These are phyloP conservation scores for Dendroctonus ponderosae DNA, from an alignment of 1,140 invertebrate species.

Conservation along the genomic window DNA sequence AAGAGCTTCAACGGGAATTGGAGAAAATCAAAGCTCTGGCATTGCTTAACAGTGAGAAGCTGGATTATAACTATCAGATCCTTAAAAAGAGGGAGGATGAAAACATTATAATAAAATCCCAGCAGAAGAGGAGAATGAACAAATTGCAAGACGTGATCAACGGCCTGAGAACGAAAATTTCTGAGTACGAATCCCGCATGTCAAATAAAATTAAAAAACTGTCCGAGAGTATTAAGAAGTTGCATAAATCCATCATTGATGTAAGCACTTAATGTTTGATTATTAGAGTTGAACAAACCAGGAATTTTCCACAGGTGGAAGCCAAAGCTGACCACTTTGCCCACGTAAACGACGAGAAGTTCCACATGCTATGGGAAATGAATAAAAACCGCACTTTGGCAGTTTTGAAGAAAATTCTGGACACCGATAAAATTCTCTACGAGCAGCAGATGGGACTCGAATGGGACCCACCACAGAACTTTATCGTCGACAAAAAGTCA, in stretches of 20 bases:
- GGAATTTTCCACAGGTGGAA: slow-evolving; percentile 54
- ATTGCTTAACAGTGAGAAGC: slow-evolving; percentile 78
- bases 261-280: slow-evolving; percentile 24
- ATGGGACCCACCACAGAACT: slow-evolving; percentile 53
- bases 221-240: slow-evolving; percentile 60
- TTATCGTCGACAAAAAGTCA: slow-evolving; percentile 36
- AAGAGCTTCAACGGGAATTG: slow-evolving; percentile 73
- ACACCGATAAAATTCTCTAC: slow-evolving; percentile 64
- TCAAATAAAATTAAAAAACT: slow-evolving; percentile 39
- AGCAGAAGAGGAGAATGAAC: slow-evolving; percentile 79
- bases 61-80: slow-evolving; percentile 84
- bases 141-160: slow-evolving; percentile 73
- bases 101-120: slow-evolving; percentile 76
- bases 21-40: slow-evolving; percentile 71
- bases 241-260: slow-evolving; percentile 64
- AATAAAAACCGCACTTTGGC: slow-evolving; percentile 62
- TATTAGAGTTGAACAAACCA: not conserved
- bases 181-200: slow-evolving; percentile 59
- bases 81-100: slow-evolving; percentile 83
- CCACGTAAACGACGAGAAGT: slow-evolving; percentile 58
- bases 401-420: slow-evolving; percentile 59
- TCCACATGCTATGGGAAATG: slow-evolving; percentile 61
- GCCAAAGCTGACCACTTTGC: slow-evolving; percentile 67
- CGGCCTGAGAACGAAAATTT: slow-evolving; percentile 61
- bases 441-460: slow-evolving; percentile 67